These are phyloP conservation scores for Venustaconcha ellipsiformis DNA, from an alignment of 1,140 invertebrate genomes.

Conservation along the genomic window DNA sequence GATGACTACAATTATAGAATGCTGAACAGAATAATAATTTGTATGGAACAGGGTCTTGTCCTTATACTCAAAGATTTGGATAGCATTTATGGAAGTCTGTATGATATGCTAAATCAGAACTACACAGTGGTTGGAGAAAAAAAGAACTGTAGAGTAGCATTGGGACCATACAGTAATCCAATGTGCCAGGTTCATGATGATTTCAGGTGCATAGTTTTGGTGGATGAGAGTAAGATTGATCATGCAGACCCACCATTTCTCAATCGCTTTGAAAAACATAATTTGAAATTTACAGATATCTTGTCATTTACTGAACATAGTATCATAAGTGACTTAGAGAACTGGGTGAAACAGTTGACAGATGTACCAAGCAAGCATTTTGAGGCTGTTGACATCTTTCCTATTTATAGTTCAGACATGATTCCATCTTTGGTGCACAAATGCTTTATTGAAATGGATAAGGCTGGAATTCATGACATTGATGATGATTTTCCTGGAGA, in stretches of 20 bases:
- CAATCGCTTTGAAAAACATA: constrained; percentile 61
- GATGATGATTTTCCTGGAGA: not conserved
- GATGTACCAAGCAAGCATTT: constrained; percentile 11
- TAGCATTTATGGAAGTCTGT: constrained; percentile 57
- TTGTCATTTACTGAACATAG: constrained; percentile 10
- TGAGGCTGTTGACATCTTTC: constrained; percentile 21
- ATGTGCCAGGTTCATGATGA: constrained; percentile 54
- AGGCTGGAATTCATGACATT: not conserved
- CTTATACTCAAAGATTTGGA: constrained; percentile 54
- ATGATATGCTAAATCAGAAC: constrained; percentile 61
- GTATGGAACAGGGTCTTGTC: constrained; percentile 56
- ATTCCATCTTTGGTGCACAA: constrained; percentile 37
- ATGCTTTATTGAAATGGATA: not conserved
- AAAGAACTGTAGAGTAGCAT: constrained; percentile 49
- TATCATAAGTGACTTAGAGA: constrained; percentile 1
- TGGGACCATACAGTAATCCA: constrained; percentile 53
- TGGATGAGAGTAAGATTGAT: constrained; percentile 48
- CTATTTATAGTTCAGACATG: constrained; percentile 32
- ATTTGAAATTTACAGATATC: constrained; percentile 33
- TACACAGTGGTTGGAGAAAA: constrained; percentile 53
- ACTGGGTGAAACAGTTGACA: constrained; percentile 15
- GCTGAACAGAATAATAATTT: constrained; percentile 53
- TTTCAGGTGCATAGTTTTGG: constrained; percentile 53
- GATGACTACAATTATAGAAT: constrained; percentile 55
- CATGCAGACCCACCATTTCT: constrained; percentile 52